Evolutionary conservation across 2,797 vertebrate species (phyloP), one percentile per base, ranked within the genome.

Genomic region (Pangasius djambal): DNA sequence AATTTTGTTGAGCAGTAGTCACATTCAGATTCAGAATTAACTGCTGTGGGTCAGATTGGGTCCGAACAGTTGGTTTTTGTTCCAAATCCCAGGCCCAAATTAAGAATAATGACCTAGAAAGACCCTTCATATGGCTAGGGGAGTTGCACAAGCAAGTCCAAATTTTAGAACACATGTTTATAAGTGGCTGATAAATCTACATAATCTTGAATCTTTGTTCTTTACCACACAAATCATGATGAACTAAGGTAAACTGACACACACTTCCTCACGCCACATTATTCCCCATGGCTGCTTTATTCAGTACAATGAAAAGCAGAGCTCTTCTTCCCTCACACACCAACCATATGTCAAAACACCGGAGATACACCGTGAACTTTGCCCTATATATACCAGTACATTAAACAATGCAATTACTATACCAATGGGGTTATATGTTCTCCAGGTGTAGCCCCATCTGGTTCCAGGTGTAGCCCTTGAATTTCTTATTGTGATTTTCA

Each of bases 161-260:
- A 55, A 85, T 70, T 34, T 22, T 20, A 52, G 52, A 70, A 12
- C 59, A 44, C 37, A 44, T 65, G 65, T 85, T 85, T 70, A 70
- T 55, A 70, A 70, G 70, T 85, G 48, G 83, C 31, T n/a, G 48
- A 48, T 72, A 40, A 83, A 78, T 88, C 85, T 50, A 48, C n/a
- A 40, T 63, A 44, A 78, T 65, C 70, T 10, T 44, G 55, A 63
- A 63, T 48, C 57, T 77, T 61, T 86, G 25, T 86, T 61, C 83
- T 85, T 70, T 48, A 65, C 25, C 9, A 18, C 40, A n/a, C 82
- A 83, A 85, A 52, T 85, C 83, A 85, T 70, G 63, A 70, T 18
- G 16, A 70, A 85, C n/a, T 70, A 52, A 22, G n/a, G 65, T 55
- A 85, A 85, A 65, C 37, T 63, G 57, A 65, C 34, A 44, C 44